phyloP scores from a whole-genome alignment of 2,797 vertebrate genomes.

The Girardinus metallicus region DNA sequence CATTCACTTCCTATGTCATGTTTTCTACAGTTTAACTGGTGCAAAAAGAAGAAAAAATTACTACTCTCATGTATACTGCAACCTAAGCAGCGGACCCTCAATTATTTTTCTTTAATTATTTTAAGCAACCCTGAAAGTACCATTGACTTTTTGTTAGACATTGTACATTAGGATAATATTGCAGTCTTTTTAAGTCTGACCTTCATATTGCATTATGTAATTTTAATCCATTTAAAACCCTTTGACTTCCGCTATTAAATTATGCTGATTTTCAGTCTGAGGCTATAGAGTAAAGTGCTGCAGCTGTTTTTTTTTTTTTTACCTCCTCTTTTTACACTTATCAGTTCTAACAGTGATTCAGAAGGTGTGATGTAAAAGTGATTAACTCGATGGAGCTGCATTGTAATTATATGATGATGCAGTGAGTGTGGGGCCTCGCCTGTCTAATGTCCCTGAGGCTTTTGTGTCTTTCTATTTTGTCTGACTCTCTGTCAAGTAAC shows the following conservation, averaged over 20 bases:
- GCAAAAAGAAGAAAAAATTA: background rate
- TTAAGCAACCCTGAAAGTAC: background rate
- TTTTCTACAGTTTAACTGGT: conserved; percentile 13
- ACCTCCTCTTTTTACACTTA: conserved; percentile 21
- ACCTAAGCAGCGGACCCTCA: background rate
- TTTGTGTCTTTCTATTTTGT: conserved; percentile 29
- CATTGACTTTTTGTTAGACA: background rate
- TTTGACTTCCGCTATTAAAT: conserved; percentile 13
- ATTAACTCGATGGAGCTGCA: conserved; percentile 39
- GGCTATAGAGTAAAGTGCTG: background rate
- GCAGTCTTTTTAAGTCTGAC: conserved; percentile 11
- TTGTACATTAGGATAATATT: background rate
- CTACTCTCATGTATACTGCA: background rate
- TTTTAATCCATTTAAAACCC: conserved; percentile 25
- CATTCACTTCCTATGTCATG: background rate
- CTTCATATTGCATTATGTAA: conserved; percentile 21
- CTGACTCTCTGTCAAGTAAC: conserved; percentile 16
- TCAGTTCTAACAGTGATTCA: conserved; percentile 24
- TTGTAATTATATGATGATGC: conserved; percentile 49
- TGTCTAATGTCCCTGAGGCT: conserved; percentile 25
- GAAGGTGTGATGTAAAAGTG: conserved; percentile 34
- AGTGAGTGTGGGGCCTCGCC: conserved; percentile 36
- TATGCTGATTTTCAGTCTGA: conserved; percentile 23
- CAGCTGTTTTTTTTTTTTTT: conserved; percentile 8
- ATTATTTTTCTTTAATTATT: background rate